These are phyloP conservation scores for Leptestheria dahalacensis DNA, from an alignment of 1,140 invertebrate genomes.

Conservation along the genomic window DNA sequence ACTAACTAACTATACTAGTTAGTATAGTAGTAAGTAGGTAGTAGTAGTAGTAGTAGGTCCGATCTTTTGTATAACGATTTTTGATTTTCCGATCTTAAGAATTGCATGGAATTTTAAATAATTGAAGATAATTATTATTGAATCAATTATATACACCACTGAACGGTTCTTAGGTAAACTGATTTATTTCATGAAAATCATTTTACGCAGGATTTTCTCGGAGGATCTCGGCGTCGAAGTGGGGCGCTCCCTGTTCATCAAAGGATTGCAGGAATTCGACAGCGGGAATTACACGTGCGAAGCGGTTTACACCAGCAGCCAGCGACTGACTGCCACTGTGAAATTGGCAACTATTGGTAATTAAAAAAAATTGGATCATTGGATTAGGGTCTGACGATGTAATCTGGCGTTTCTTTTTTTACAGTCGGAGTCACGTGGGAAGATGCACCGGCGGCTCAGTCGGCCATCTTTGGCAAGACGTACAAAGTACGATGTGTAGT, in stretches of 20 bases:
- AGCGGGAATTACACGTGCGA: slow-evolving; percentile 67
- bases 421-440: slow-evolving; percentile 64
- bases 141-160: too few relatives aligned
- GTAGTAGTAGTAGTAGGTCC: too few relatives aligned
- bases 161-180: neutral
- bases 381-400: neutral
- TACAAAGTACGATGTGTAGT: slow-evolving; percentile 70
- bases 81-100: neutral
- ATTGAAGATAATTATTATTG: neutral
- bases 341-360: slow-evolving; percentile 54
- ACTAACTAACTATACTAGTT: neutral
- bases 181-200: too few relatives aligned
- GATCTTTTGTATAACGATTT: too few relatives aligned
- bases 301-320: slow-evolving; percentile 53
- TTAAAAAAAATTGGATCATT: slow-evolving; percentile 2
- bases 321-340: slow-evolving; percentile 44
- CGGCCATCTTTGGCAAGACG: slow-evolving; percentile 54
- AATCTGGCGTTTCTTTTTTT: slow-evolving; percentile 22
- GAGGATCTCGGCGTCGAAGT: slow-evolving; percentile 45
- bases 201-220: slow-evolving; percentile 29
- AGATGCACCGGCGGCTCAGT: slow-evolving; percentile 69
- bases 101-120: neutral
- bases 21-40: neutral
- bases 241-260: slow-evolving; percentile 51
- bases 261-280: slow-evolving; percentile 52